Evolutionary conservation across 1,140 invertebrate species (phyloP), one percentile per base, ranked within the genome.

Genomic region (Acarapis woodi): DNA sequence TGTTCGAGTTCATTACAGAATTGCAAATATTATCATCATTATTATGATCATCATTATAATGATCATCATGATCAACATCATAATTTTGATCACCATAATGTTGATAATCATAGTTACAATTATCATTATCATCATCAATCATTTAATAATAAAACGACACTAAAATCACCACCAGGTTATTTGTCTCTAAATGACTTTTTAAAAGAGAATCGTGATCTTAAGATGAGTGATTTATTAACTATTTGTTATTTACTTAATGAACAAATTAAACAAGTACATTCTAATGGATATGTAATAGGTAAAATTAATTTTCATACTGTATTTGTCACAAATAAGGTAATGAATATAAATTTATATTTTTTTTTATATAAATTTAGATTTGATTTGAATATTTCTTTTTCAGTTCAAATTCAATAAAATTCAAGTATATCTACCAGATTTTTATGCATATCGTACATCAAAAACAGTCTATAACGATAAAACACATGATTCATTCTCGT

Each of bases 141-240:
- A 6, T 14, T n/a, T 18, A 32, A 6, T 32, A n/a, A 32, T n/a
- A 18, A 14, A n/a, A 35, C 45, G n/a, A 33, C 42, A 3, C 42
- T 49, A 12, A 37, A 42, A 29, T 44, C 47, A 9, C 49, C 49
- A 8, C 39, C 32, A 5, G 49, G 49, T 8, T 51, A 51, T 26
- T 23, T 41, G 8, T 15, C 43, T n/a, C 37, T 51, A 2, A 33
- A 36, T 1, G 40, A 50, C 8, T 51, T 50, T 38, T 25, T 51
- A 1, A 25, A 46, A n/a, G 42, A 40, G 5, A 37, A 34, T 9
- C 35, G 35, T 9, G 34, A 42, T 5, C 16, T 50, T 6, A 36
- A 39, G 14, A 28, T 48, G 2, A 30, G 37, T 6, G 37, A 47
- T 19, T 35, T 51, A 9, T 30, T 50, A 3, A 40, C 45, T 33